These are phyloP conservation scores for Sinocyclocheilus anophthalmus DNA, from an alignment of 2,113 vertebrate genomes.

Conservation along the genomic window DNA sequence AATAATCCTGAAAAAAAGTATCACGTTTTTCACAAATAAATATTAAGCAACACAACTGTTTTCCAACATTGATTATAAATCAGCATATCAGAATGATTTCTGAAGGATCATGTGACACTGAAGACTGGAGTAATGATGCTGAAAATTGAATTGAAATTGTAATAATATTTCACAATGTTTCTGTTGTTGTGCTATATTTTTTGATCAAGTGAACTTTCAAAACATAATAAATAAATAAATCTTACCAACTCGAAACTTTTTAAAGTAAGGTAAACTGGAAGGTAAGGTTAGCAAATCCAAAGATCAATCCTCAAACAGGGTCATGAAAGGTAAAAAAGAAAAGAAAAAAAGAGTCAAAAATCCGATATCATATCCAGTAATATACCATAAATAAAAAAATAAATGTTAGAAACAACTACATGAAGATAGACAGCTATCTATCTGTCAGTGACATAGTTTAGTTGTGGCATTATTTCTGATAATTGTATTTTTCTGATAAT, in stretches of 20 bases:
- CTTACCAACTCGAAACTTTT: not conserved
- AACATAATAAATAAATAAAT: not conserved
- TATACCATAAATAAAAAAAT: slow-evolving; percentile 1
- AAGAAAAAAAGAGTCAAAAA: not conserved
- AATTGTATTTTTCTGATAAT: not conserved
- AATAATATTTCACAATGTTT: not conserved
- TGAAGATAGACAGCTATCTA: not conserved
- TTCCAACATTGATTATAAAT: not conserved
- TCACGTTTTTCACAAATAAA: not conserved
- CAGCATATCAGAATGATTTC: not conserved
- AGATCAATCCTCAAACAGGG: not conserved
- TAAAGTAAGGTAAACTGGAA: not conserved
- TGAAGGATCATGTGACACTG: not conserved
- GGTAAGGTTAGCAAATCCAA: not conserved
- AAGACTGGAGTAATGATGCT: not conserved
- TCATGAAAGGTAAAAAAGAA: not conserved
- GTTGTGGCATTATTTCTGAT: not conserved
- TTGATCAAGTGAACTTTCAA: not conserved
- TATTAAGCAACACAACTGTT: not conserved
- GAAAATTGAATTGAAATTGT: not conserved
- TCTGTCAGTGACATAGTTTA: not conserved
- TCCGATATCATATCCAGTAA: not conserved
- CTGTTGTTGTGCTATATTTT: not conserved
- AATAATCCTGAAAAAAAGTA: not conserved
- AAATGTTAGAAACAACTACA: slow-evolving; percentile 12